Evolutionary conservation across 2,888 invertebrate species (phyloP), one percentile per base, ranked within the genome.

Genomic region (Drosophila prostipennis): DNA sequence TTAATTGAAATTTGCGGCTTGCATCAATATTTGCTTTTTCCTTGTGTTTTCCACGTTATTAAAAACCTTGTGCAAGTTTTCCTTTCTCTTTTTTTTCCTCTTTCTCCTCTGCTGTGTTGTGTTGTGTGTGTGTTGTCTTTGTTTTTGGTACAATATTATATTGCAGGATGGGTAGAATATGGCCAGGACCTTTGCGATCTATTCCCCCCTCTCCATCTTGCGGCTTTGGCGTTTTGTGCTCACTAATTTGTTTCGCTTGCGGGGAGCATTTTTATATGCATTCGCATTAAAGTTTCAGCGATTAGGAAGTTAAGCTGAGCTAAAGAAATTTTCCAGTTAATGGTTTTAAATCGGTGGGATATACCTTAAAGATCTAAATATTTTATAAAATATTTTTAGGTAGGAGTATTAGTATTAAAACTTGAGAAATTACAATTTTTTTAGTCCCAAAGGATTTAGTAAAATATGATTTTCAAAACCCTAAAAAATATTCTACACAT

Each of bases 1-100:
- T 81, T 90, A 90, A 90, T 89, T 89, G 90, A 89, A 90, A 89
- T 89, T 90, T 90, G 90, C 89, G 89, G 87, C 88, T 71, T 89
- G 89, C 88, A 89, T 89, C 89, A 88, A 88, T 89, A 89, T 88
- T 88, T 89, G 82, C 85, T 77, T 80, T 87, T 88, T 89, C 89
- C 85, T 89, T 87, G 82, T 86, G 72, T 89, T 88, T 84, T 87
- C 78, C 79, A 89, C 89, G 85, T 89, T 89, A 88, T 88, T 88
- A 88, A 89, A 88, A 88, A 88, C 82, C 80, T 85, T 79, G 87
- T 81, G 72, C 81, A 89, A 88, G 81, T 78, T 89, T 86, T 88
- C 77, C 52, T 79, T 57, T 76, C 77, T 61, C 48, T 49, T 72
- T 49, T 52, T 83, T 75, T 76, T 64, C 57, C 45, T 69, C 37